A percentile compares a stretch with the other conserved stretches of the same genome.
Evolutionary conservation across 2,888 invertebrate genomes (phyloP).

Genomic region (Acanthosepion esculentum): DNA sequence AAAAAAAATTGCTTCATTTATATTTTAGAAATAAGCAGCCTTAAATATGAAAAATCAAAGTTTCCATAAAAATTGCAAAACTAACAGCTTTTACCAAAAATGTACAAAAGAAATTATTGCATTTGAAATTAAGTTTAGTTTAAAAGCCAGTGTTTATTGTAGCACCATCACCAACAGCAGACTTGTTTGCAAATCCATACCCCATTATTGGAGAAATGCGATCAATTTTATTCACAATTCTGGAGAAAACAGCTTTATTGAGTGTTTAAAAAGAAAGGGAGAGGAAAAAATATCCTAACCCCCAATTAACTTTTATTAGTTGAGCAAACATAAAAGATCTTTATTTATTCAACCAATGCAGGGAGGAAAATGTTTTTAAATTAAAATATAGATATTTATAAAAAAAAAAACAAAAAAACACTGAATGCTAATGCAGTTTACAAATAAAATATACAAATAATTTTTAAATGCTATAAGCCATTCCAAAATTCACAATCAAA

Average conservation of each 20-base stretch:
- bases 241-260: conserved; percentile 44
- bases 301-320: conserved; percentile 44
- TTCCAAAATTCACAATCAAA: background rate
- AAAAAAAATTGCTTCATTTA: background rate
- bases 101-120: background rate
- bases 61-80: too few relatives aligned
- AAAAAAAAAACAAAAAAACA: background rate
- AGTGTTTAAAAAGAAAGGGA: background rate
- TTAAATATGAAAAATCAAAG: background rate
- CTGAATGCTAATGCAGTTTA: conserved; percentile 42
- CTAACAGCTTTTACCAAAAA: background rate
- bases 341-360: conserved; percentile 37
- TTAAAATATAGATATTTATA: background rate
- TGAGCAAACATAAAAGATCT: conserved; percentile 38
- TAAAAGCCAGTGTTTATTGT: background rate
- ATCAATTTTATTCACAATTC: conserved; percentile 36
- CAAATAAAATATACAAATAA: background rate
- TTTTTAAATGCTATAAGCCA: background rate
- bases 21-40: background rate
- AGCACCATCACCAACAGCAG: conserved; percentile 11
- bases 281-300: background rate
- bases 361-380: background rate
- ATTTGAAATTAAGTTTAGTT: background rate
- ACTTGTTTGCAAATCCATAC: background rate
- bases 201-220: background rate